Percentiles rank a stretch among this genome's conserved stretches.
Evolutionary conservation across 64 coral and sea anemone species (phyloP).

Genomic region (Montipora foliosa): DNA sequence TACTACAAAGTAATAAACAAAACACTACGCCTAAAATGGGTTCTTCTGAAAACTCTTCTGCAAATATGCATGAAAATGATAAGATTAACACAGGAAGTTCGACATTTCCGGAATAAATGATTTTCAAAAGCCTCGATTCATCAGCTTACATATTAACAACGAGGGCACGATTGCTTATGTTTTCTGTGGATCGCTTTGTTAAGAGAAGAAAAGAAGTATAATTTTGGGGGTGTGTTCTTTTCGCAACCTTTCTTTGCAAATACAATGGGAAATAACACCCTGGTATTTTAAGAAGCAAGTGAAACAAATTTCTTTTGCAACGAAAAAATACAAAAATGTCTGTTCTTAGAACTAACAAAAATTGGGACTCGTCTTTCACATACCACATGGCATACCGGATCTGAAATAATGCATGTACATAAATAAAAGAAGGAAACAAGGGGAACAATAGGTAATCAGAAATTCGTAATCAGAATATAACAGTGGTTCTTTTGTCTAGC

Average conservation of each 20-base stretch:
- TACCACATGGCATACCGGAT: no score
- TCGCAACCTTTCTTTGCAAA: neutral
- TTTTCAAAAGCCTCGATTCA: neutral
- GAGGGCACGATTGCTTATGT: neutral
- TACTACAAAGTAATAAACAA: neutral
- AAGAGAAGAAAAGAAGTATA: neutral
- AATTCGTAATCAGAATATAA: no score
- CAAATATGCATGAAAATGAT: neutral
- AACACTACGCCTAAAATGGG: neutral
- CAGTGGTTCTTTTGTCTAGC: no score
- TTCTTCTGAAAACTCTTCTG: neutral
- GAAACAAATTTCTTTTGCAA: constrained; percentile 1
- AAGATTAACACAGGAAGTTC: neutral
- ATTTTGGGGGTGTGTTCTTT: neutral
- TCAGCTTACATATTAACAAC: neutral
- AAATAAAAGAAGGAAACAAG: no score
- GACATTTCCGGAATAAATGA: constrained; percentile 7
- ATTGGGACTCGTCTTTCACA: no score
- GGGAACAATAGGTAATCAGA: no score
- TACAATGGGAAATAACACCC: constrained; percentile 6
- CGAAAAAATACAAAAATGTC: constrained; percentile 3
- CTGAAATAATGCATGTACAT: no score
- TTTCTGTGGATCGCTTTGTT: constrained; percentile 14
- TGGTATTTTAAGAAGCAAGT: neutral
- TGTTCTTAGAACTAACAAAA: neutral